Evolutionary conservation across 2,888 invertebrate genomes (phyloP), one percentile per base, ranked within the genome.

Genomic region (Oxystoma pomonae): DNA sequence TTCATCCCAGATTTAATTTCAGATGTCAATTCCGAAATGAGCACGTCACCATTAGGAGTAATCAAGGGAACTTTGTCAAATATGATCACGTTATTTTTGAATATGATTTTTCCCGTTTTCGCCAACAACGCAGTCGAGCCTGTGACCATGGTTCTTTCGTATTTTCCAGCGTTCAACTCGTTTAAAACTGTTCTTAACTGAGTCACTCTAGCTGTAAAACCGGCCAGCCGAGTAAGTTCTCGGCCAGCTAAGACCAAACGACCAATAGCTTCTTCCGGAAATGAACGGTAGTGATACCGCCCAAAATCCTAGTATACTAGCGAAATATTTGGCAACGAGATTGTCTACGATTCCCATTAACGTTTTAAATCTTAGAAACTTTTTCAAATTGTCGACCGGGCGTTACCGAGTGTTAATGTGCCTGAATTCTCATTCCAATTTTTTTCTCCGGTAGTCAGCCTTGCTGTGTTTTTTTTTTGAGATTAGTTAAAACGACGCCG

Each of bases 321-420:
- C 98, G 67, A 95, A 82, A 81, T 98, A 98, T 85, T 98, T 98
- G 56, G 96, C 98, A 61, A 98, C 86, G 68, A 98, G 90, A 80
- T 98, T 98, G 81, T 99, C 98, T 18, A 96, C 81, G 75, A 97
- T 89, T 60, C 98, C 98, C 90, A 98, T 94, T 53, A 88, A 83
- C 57, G 94, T 91, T 67, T 91, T 86, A 82, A 97, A 97, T 77
- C 91, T 90, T 65, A 96, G 86, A 82, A 94, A 94, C 76, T 89
- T 91, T 68, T 92, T 85, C 65, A 96, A 80, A 80, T 97, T 59
- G 98, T 67, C n/a, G n/a, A n/a, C n/a, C n/a, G n/a, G n/a, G n/a
- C n/a, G n/a, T n/a, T n/a, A n/a, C n/a, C n/a, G n/a, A 1, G 97
- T 94, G 80, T 98, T 96, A 35, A 98, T 96, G 76, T 95, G 97